Evolutionary conservation across 30 jellyfish, hydroid and myxozoan genomes (phyloP), one percentile per base, ranked within the genome.

Genomic region (Aurelia aurita complex sp. Pacific): DNA sequence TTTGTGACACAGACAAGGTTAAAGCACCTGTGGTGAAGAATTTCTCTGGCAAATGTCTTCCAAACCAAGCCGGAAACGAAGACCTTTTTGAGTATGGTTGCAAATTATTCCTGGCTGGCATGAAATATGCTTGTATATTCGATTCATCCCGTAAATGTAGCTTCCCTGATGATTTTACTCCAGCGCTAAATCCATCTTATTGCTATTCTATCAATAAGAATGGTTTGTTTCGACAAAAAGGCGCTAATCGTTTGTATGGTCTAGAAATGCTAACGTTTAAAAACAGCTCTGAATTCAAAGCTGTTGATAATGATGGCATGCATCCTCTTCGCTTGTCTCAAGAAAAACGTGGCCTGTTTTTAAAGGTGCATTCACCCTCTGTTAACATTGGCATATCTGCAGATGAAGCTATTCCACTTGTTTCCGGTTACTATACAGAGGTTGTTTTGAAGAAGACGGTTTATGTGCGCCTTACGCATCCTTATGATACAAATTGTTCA

Each of bases 61-160:
- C 52, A 40, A 40, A 2, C 6, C 52, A 40, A 40, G 4, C 52
- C 52, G 6, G 52, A 40, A 40, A 40, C 6, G 52, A 55, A 1
- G 79, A 59, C 29, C 62, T 35, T 54, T 76, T 76, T 55, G 51
- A 40, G 40, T 62, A 76, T 60, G 86, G 77, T 7, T 76, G 86
- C 75, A 76, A 23, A 35, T 36, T 76, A 23, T 76, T 76, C 76
- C 54, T 76, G 8, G 36, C 86, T 60, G 75, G 64, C 19, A 15
- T 55, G 12, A 17, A 23, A 5, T 38, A 53, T 17, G 43, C 75
- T 50, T 76, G 86, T 35, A 15, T 59, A 14, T 76, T 12, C 33
- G 75, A 60, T 54, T 6, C 54, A 6, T 34, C 34, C 17, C 16
- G n/a, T 16, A n/a, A 12, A 1, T 76, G 86, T 23, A 55, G 40